These are phyloP conservation scores for Panonychus citri DNA, from an alignment of 1,140 invertebrate genomes.

Conservation along the genomic window DNA sequence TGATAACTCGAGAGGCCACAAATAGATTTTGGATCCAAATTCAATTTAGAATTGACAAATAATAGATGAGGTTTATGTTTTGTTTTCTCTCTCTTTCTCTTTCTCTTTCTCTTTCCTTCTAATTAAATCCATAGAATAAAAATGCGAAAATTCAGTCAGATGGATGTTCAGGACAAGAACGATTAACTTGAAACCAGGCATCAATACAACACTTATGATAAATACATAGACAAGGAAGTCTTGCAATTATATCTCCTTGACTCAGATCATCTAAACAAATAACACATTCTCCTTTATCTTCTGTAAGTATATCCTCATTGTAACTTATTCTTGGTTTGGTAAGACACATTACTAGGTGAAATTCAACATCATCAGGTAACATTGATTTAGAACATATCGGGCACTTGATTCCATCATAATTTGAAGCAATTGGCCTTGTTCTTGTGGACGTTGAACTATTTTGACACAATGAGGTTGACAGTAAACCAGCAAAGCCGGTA, in stretches of 20 bases:
- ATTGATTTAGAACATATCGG: conserved; percentile 95
- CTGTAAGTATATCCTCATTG: conserved; percentile 88
- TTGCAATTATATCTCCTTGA: conserved; percentile 82
- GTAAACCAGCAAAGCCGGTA: not conserved
- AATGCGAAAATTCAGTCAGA: conserved; percentile 53
- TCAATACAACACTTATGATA: conserved; percentile 93
- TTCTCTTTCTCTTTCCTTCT: too few relatives aligned
- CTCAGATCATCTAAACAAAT: conserved; percentile 92
- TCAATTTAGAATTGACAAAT: too few relatives aligned
- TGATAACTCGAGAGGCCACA: too few relatives aligned
- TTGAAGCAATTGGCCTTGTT: not conserved
- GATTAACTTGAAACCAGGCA: conserved; percentile 90
- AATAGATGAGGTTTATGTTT: too few relatives aligned
- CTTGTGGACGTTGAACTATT: not conserved
- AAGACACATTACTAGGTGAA: conserved; percentile 94
- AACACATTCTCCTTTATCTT: conserved; percentile 85
- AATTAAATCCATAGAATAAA: too few relatives aligned
- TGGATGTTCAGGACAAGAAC: conserved; percentile 86
- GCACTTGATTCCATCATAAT: conserved; percentile 62
- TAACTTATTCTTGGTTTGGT: conserved; percentile 93
- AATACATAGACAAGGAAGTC: conserved; percentile 95
- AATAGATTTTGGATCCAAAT: too few relatives aligned
- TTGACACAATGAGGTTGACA: not conserved
- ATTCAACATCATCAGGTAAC: conserved; percentile 88
- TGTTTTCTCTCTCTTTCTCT: too few relatives aligned